Evolutionary conservation across 2,888 invertebrate species (phyloP), one percentile per base, ranked within the genome.

Genomic region (Noctuana brunneofusca): DNA sequence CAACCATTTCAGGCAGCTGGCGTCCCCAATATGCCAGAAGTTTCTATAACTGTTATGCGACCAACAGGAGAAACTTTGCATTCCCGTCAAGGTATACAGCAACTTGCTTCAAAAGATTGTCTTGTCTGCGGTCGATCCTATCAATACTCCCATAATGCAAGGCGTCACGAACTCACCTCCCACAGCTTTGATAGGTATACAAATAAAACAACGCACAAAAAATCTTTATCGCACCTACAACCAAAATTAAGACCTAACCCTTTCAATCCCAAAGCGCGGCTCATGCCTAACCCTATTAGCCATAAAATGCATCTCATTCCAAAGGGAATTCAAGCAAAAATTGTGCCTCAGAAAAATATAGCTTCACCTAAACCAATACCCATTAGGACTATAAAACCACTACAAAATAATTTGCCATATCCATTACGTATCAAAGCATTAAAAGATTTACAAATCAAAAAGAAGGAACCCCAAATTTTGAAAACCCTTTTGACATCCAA

Each of bases 121-220:
- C 86, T 92, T 11, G 87, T 92, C 11, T 92, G 92, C 65, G 86
- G 89, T 5, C 86, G 92, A 24, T 81, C 87, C 8, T 92, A 92
- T 71, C 81, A 92, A 67, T 92, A 92, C 73, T 92, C 92, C 0
- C 92, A 92, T 71, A 92, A 92, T 66, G 92, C 92, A 3, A 78
- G 92, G 50, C 81, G 92, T 22, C 92, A 92, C 66, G 92, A 92
- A 68, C 86, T 92, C 43, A 87, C 86, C 1, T 75, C 92, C 1
- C 92, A 92, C 67, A 79, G 84, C 63, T 92, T 92, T 67, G 92
- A 92, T 69, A 81, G 92, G 59, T 92, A 92, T 73, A 92, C 92
- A 16, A 92, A 92, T 71, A 92, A 89, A 78, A 74, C 85, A 11
- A 83, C 83, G 20, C 69, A 74, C 38, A 85, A 86, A 69, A 89